These are phyloP conservation scores for Drosophila erecta DNA, from an alignment of 1,140 invertebrate genomes.

Conservation along the genomic window DNA sequence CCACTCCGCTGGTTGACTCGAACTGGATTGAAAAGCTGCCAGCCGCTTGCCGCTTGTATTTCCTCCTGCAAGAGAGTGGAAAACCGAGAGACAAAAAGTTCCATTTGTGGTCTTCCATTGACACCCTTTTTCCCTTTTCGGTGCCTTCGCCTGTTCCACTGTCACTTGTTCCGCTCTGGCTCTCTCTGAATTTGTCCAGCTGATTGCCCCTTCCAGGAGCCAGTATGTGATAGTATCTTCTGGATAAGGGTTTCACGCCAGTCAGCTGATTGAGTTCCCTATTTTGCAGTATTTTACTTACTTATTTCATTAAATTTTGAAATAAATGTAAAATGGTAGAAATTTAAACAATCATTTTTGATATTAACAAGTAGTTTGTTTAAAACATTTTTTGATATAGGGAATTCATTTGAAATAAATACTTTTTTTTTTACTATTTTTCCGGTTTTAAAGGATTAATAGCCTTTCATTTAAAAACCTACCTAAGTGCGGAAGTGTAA, in stretches of 20 bases:
- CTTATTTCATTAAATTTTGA: too few relatives aligned
- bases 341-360: too few relatives aligned
- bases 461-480: too few relatives aligned
- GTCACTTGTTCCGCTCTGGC: constrained; percentile 14
- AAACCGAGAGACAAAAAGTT: constrained; percentile 40
- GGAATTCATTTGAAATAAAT: too few relatives aligned
- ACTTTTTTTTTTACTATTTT: too few relatives aligned
- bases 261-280: constrained; percentile 15
- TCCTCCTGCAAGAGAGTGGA: constrained; percentile 16
- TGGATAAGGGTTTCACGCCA: background rate
- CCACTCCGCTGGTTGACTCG: constrained; percentile 70
- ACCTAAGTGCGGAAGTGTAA: too few relatives aligned
- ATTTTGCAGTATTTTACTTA: too few relatives aligned
- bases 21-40: constrained; percentile 77
- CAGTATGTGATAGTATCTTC: background rate
- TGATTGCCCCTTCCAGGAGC: constrained; percentile 40
- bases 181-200: constrained; percentile 45
- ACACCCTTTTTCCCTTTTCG: constrained; percentile 66
- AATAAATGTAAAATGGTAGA: too few relatives aligned
- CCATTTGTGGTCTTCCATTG: constrained; percentile 69
- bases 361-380: too few relatives aligned
- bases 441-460: too few relatives aligned
- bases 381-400: too few relatives aligned
- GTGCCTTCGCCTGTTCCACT: constrained; percentile 13
- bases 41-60: constrained; percentile 28